phyloP scores from a whole-genome alignment of 64 coral and sea anemone genomes.

The Stylophora pistillata region DNA sequence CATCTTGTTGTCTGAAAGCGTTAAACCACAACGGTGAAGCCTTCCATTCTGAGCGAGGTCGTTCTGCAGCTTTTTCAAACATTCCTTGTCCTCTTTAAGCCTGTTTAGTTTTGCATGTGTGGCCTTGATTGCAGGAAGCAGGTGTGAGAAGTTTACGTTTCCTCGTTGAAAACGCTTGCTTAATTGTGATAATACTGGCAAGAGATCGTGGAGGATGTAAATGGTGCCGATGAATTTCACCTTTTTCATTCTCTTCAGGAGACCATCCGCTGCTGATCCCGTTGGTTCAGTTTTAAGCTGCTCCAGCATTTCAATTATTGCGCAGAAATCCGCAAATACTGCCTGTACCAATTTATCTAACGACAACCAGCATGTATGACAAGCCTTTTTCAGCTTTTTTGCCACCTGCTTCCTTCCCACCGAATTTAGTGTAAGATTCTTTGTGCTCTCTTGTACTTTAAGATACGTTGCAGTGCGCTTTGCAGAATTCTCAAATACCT shows the following conservation, averaged over 20 bases:
- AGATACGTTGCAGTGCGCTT: conserved; percentile 27
- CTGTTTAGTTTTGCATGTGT: conserved; percentile 41
- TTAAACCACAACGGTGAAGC: conserved; percentile 36
- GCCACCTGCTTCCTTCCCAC: conserved; percentile 37
- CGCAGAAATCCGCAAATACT: conserved; percentile 25
- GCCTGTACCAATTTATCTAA: conserved; percentile 20
- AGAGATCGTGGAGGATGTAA: conserved; percentile 43
- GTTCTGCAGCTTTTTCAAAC: conserved; percentile 46
- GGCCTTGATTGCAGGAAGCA: conserved; percentile 43
- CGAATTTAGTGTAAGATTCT: conserved; percentile 35
- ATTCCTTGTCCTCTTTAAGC: conserved; percentile 40
- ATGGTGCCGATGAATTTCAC: conserved; percentile 39
- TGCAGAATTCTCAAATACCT: conserved; percentile 33
- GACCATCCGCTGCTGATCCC: conserved; percentile 37
- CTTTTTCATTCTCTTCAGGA: conserved; percentile 48
- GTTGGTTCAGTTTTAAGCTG: conserved; percentile 45
- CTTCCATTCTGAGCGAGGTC: conserved; percentile 45
- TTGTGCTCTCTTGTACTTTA: conserved; percentile 31
- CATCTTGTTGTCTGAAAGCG: conserved; percentile 46
- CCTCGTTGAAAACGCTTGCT: conserved; percentile 42
- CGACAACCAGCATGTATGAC: conserved; percentile 40
- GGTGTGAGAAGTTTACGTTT: conserved; percentile 50
- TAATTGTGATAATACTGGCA: conserved; percentile 48
- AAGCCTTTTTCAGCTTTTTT: conserved; percentile 44
- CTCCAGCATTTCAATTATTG: conserved; percentile 29